Base-by-base conservation (phyloP, 2,888 invertebrate genomes). In the Hirtodrosophila cameraria region DNA sequence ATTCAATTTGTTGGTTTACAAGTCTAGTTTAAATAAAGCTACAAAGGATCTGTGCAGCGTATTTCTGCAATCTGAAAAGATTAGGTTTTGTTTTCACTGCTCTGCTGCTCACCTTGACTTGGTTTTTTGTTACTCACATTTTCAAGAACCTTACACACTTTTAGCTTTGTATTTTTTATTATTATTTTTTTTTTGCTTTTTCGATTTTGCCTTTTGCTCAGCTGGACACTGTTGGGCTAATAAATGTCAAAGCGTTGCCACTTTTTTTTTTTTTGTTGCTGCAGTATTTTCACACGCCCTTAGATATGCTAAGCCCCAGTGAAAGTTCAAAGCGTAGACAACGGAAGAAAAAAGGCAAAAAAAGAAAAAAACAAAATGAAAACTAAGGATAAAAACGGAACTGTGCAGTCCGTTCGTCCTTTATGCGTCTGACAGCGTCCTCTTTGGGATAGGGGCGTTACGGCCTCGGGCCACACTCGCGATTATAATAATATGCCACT, bases 241-340 rank as follows among this genome's bases (percentile, higher is more conserved):
- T 86, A 85, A 86, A 86, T 85, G 86, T 85, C 86, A 85, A 79
- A 83, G 86, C 63, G 68, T 62, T 75, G 62, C 53, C 59, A 50
- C 42, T 30, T 13, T 55, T 53, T 30, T 43, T 39, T 18, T 36
- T 12, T 30, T n/a, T 31, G n/a, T 36, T 15, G 28, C 48, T 65
- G 64, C 63, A 77, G 59, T 55, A 70, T 75, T 80, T 82, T 76
- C 65, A 63, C 76, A 76, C 68, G 61, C 80, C 49, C 57, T 66
- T 70, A 67, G 71, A 63, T 71, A 60, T 59, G 62, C 66, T 76
- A 77, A 77, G 77, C 64, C 62, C 77, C 52, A 63, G 59, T 66
- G 67, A 71, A 66, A 61, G 75, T 68, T 61, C 60, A 49, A 62
- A 72, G 63, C 50, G 41, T 27, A 25, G 33, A 36, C 35, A 48